Percentiles rank a stretch among this genome's conserved stretches.
phyloP scores from a whole-genome alignment of 2,888 invertebrate genomes.

The Protonemura montana region DNA sequence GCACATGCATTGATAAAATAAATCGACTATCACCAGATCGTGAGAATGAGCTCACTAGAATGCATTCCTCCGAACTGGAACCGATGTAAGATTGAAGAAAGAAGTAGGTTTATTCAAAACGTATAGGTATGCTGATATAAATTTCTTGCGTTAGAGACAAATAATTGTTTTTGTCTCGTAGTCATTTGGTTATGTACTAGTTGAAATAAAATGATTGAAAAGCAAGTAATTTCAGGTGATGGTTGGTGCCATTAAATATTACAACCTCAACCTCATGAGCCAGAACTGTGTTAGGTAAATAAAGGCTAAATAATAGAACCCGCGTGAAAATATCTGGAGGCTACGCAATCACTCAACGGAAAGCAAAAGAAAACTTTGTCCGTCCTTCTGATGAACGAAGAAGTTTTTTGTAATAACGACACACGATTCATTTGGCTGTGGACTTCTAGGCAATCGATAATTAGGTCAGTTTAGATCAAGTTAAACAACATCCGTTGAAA shows the following conservation, averaged over 20 bases:
- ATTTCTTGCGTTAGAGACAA: too few species aligned
- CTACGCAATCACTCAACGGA: neutral
- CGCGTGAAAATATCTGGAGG: neutral
- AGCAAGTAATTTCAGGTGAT: neutral
- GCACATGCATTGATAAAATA: constrained; percentile 4
- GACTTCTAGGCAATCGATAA: too few species aligned
- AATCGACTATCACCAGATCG: neutral
- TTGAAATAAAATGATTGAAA: neutral
- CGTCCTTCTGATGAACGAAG: too few species aligned
- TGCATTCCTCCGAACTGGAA: neutral
- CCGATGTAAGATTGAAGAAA: neutral
- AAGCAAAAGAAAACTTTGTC: too few species aligned
- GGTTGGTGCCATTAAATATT: constrained; percentile 36
- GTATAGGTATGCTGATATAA: too few species aligned
- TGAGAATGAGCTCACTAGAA: neutral
- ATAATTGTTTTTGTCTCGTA: neutral
- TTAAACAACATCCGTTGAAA: too few species aligned
- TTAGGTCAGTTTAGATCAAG: too few species aligned
- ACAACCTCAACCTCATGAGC: constrained; percentile 27
- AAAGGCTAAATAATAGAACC: neutral
- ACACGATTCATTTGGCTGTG: too few species aligned
- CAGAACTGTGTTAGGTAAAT: neutral
- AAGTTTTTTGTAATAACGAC: too few species aligned
- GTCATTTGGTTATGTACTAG: neutral
- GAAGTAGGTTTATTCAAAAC: neutral